These are phyloP conservation scores for Netta rufina DNA, from an alignment of 2,797 vertebrate genomes.

Conservation along the genomic window DNA sequence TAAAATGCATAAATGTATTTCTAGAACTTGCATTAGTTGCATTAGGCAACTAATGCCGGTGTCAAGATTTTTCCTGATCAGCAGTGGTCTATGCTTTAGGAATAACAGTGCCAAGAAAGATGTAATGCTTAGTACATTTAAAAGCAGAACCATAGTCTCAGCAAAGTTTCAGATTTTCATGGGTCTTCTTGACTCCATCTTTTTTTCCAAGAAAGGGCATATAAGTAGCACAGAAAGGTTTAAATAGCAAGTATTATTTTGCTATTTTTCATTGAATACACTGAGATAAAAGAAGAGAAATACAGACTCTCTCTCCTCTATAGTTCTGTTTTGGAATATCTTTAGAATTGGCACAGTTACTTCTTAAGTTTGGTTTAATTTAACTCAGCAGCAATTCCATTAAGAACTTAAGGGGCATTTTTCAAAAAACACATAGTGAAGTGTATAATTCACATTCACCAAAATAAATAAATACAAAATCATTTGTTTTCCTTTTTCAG, in stretches of 20 bases:
- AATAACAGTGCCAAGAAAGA: neutral
- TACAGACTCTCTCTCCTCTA: neutral
- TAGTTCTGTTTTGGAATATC: neutral
- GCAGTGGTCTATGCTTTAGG: neutral
- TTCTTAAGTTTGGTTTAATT: neutral
- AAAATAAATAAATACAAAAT: neutral
- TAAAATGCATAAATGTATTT: neutral
- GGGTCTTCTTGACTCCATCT: neutral
- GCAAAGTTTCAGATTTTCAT: neutral
- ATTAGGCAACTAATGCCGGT: neutral
- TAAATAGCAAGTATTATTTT: neutral
- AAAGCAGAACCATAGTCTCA: neutral
- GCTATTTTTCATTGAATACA: neutral
- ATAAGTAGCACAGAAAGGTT: neutral
- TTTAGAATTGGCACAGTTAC: neutral
- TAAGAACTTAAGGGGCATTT: neutral
- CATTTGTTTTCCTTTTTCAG: slow-evolving; percentile 65
- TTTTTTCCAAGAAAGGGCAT: neutral
- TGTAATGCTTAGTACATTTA: neutral
- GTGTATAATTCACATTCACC: neutral
- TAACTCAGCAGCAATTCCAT: neutral
- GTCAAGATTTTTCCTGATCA: neutral
- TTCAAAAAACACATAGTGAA: neutral
- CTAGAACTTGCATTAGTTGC: neutral
- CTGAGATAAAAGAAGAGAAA: neutral